Base-by-base conservation (phyloP, 2,888 invertebrate genomes). In the Pandemis heparana region DNA sequence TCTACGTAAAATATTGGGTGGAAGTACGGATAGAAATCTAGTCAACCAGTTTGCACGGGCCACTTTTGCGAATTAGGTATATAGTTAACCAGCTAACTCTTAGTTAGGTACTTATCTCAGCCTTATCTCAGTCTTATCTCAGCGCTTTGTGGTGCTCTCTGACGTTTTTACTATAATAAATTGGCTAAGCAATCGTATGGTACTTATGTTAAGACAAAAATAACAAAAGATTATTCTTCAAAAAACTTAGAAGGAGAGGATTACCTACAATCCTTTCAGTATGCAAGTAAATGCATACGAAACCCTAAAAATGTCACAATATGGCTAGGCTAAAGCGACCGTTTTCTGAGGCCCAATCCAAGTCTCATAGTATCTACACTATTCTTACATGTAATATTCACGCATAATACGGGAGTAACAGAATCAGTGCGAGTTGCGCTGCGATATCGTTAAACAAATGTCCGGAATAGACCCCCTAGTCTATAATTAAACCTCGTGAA, bases 401-500 rank as follows among this genome's bases (percentile, higher is more conserved):
- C 43, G 43, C 12, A 3, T 46, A 46, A 3, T 46, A 46, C 0
- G 10, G 10, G 5, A 5, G 43, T 10, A 5, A 46, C n/a, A 51
- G 48, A 51, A 23, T 23, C 56, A 0, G n/a, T 12, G 14, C 38
- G 8, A 38, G 8, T 18, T 23, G 56, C 10, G 3, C 12, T 51
- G 8, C 48, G n/a, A 51, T 51, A n/a, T 6, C 7, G n/a, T n/a
- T 16, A 51, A 51, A n/a, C 10, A 8, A 16, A 9, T 7, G 16
- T 16, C 16, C 51, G 8, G 46, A 51, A 51, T 51, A 16, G 51
- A 18, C n/a, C 16, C 16, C n/a, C 9, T 38, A 12, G 10, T 39
- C 2, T 61, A 38, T 61, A 69, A 61, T 69, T 38, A 69, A 39
- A 39, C 14, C 61, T 14, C 16, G 7, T 60, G 18, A 61, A 46